Evolutionary conservation across 2,797 vertebrate genomes (phyloP), one percentile per base, ranked within the genome.

Genomic region (Dermochelys coriacea): DNA sequence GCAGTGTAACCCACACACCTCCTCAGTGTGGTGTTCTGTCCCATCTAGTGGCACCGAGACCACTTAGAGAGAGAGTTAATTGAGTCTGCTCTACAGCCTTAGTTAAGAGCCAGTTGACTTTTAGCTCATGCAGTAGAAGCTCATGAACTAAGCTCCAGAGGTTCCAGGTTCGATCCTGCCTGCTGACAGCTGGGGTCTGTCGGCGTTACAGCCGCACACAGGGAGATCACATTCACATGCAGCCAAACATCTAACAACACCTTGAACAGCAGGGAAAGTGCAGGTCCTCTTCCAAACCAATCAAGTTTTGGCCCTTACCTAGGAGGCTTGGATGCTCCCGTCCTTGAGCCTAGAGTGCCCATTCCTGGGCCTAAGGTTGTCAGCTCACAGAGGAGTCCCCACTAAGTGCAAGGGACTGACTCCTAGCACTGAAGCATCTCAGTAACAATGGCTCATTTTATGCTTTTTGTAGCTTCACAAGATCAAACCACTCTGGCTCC

Each of bases 401-500:
- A 0, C 2, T 3, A 31, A 31, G 5, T 10, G n/a, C 15, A 84
- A 80, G 5, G 57, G 57, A 50, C 1, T 71, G 84, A 5, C 54
- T 27, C 16, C 1, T 31, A 0, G 8, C 49, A 47, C 80, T 41
- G 80, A n/a, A 25, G 57, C 84, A 14, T 4, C 0, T 2, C 87
- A 57, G 3, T 96, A 78, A 96, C 0, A 0, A 1, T 31, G 5
- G 52, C 78, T 82, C 0, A 0, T 85, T 92, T 75, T 90, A 81
- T 52, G 78, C 87, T 80, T 64, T 71, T 1, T 27, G 90, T 96
- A 94, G 1, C 3, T 4, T 34, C 82, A 91, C 86, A 79, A 95
- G 97, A 4, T 83, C 97, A 3, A 92, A 50, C 85, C 98, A 98
- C 86, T 96, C 97, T 55, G 93, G 97, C 71, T 86, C 97, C 51